Percentiles rank a stretch among this genome's conserved stretches.
Evolutionary conservation across 2,888 invertebrate genomes (phyloP).

Genomic region (Ceratothoa steindachneri): DNA sequence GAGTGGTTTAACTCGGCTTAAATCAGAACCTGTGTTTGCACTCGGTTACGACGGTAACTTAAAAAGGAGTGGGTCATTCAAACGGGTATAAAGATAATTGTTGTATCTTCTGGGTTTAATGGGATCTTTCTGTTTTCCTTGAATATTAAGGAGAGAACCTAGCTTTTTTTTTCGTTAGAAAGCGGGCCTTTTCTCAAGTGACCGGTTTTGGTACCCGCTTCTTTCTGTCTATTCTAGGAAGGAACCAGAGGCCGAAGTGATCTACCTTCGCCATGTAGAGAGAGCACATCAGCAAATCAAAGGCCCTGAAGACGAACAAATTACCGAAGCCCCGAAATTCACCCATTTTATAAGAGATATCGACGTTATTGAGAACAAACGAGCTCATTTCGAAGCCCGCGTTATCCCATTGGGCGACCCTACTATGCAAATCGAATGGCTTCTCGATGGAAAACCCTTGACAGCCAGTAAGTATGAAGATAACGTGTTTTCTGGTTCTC

Average conservation of each 20-base stretch:
- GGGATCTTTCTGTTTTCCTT: no score
- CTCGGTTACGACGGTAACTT: no score
- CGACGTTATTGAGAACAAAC: constrained; percentile 80
- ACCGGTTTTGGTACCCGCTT: no score
- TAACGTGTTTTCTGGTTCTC: no score
- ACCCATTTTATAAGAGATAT: constrained; percentile 60
- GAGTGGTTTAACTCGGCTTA: no score
- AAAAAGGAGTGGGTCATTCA: no score
- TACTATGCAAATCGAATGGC: constrained; percentile 94
- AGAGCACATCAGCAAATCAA: constrained; percentile 76
- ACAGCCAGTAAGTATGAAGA: constrained; percentile 70
- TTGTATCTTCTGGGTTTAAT: no score
- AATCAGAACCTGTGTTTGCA: no score
- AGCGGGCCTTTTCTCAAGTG: no score
- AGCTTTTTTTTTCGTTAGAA: no score
- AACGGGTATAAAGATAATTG: no score
- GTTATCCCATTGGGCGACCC: constrained; percentile 96
- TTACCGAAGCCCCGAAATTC: constrained; percentile 86
- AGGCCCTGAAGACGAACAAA: constrained; percentile 76
- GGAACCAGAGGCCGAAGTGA: constrained; percentile 81
- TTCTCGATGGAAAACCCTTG: constrained; percentile 81
- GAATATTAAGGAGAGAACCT: no score
- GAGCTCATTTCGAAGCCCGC: constrained; percentile 94
- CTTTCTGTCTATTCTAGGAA: constrained; percentile 16
- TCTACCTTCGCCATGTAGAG: constrained; percentile 87